A percentile compares a stretch with the other conserved stretches of the same genome.
These are phyloP conservation scores for human DNA, from an alignment of 2,113 vertebrate species.

Conservation along the genomic window GRCh38 chr5:179366501-179367000, in stretches of 20 bases:
- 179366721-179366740: rapidly evolving
- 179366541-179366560: not conserved
- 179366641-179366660: not conserved
- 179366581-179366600: too few relatives aligned
- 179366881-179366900: not conserved
- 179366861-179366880: not conserved
- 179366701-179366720: not conserved
- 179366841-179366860: not conserved
- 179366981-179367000: not conserved
- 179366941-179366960: rapidly evolving
- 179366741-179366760: not conserved
- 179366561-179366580: rapidly evolving
- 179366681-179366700: not conserved
- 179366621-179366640: not conserved
- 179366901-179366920: not conserved
- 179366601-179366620: too few relatives aligned
- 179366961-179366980: not conserved
- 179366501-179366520: too few relatives aligned
- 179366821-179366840: not conserved
- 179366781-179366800: not conserved
- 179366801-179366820: too few relatives aligned
- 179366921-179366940: rapidly evolving
- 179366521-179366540: not conserved
- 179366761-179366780: not conserved
- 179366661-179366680: not conserved